Percentiles rank a stretch among this genome's conserved stretches.
These are phyloP conservation scores for Chaetops frenatus DNA, from an alignment of 2,113 vertebrate species.

Conservation along the genomic window DNA sequence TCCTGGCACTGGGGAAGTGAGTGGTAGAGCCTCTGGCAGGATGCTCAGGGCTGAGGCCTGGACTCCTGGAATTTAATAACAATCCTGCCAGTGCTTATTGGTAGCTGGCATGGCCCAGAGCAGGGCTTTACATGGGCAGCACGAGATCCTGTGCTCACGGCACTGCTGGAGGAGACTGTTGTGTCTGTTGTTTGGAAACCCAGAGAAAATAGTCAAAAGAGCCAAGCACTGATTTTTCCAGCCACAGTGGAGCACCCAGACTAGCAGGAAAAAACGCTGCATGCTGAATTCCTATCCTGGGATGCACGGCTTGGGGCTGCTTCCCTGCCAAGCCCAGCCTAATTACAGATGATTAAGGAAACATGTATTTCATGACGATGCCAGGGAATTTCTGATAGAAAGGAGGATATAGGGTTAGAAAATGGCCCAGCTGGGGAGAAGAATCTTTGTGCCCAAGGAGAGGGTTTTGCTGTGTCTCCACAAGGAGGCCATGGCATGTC, in stretches of 20 bases:
- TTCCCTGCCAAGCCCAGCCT: conserved; percentile 11
- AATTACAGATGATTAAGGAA: conserved; percentile 14
- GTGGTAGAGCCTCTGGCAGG: not conserved
- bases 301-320: not conserved
- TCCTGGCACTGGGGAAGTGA: not conserved
- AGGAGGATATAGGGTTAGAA: not conserved
- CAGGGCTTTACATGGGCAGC: not conserved
- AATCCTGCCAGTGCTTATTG: not conserved
- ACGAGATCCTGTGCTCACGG: not conserved
- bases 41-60: not conserved
- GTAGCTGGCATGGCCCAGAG: not conserved
- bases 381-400: conserved; percentile 22
- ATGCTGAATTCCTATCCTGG: not conserved
- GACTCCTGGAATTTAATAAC: not conserved
- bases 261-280: conserved; percentile 24
- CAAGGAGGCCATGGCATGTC: not conserved
- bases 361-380: not conserved
- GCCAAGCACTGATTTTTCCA: not conserved
- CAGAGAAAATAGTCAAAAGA: not conserved
- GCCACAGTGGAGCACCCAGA: conserved; percentile 18
- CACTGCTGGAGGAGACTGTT: rapidly evolving
- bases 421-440: not conserved
- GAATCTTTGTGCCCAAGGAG: not conserved
- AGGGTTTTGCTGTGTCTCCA: not conserved
- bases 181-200: conserved; percentile 20